Conservation (phyloP, 37 sponge, comb jelly and placozoan species). For the Ephydatia muelleri region DNA sequence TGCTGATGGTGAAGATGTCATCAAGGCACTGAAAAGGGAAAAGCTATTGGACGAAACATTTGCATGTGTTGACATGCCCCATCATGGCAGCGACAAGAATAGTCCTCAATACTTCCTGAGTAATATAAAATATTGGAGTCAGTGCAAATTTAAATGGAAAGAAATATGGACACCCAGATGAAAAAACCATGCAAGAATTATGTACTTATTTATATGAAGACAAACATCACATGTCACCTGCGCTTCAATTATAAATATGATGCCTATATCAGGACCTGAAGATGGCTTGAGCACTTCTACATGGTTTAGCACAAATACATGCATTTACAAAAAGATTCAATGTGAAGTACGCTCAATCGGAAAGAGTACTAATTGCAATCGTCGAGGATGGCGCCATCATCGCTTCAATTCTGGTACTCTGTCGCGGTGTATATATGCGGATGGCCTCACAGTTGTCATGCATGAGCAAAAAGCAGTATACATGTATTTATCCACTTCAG, state of each 20-base stretch:
- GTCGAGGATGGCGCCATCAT: no score
- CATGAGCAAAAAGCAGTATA: no score
- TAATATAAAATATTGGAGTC: neutral
- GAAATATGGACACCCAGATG: neutral
- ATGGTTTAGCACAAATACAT: no score
- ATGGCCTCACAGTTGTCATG: no score
- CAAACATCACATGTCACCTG: neutral
- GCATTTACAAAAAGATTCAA: no score
- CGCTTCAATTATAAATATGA: neutral
- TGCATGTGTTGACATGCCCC: constrained; percentile 13
- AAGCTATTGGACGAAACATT: neutral
- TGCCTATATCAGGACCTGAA: no score
- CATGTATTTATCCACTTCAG: no score
- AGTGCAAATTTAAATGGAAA: constrained; percentile 2
- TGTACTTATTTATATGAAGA: neutral
- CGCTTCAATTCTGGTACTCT: no score
- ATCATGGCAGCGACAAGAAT: constrained; percentile 13
- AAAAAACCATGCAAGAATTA: neutral
- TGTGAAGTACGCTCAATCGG: no score
- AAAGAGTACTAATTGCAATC: no score
- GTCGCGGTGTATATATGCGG: no score
- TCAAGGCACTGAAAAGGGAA: neutral
- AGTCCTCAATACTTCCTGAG: neutral
- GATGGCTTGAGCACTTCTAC: no score
- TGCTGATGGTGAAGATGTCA: constrained; percentile 5